Evolutionary conservation across 2,113 vertebrate genomes (phyloP).

Genomic region (Cyrtonyx montezumae): DNA sequence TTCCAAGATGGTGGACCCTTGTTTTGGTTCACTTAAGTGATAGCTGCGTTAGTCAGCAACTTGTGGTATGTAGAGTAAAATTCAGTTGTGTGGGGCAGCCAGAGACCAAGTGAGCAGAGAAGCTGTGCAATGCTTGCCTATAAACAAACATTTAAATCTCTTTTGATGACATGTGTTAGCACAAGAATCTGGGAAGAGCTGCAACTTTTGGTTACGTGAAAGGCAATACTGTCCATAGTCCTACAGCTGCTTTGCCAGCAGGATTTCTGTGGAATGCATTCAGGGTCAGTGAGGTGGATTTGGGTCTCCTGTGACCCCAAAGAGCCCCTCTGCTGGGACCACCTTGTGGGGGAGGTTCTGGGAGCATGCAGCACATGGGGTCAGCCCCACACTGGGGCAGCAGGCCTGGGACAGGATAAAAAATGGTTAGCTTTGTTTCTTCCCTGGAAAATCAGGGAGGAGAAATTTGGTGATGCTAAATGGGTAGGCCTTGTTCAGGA

Average conservation of each 20-base stretch:
- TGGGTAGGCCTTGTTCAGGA: slow-evolving; percentile 70
- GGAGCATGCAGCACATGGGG: background rate
- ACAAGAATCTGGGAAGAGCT: background rate
- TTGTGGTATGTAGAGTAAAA: background rate
- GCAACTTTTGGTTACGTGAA: slow-evolving; percentile 8
- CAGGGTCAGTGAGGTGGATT: slow-evolving; percentile 5
- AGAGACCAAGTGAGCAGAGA: background rate
- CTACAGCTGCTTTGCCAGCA: slow-evolving; percentile 11
- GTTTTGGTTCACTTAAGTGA: background rate
- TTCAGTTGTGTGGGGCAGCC: background rate
- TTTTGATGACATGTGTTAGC: background rate
- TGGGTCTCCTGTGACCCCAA: background rate
- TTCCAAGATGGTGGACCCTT: background rate
- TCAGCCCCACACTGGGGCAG: background rate
- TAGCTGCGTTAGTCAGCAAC: background rate
- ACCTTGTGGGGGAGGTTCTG: background rate
- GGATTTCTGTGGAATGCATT: background rate
- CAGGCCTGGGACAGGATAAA: background rate
- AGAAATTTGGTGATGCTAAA: slow-evolving; percentile 36
- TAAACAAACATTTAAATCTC: background rate
- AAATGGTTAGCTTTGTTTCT: slow-evolving; percentile 28
- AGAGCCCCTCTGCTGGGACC: background rate
- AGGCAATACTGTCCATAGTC: background rate
- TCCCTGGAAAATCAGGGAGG: slow-evolving; percentile 13
- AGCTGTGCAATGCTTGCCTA: background rate